Evolutionary conservation across 2,113 vertebrate genomes (phyloP), one percentile per base, ranked within the genome.

Genomic region (Xiphias gladius): DNA sequence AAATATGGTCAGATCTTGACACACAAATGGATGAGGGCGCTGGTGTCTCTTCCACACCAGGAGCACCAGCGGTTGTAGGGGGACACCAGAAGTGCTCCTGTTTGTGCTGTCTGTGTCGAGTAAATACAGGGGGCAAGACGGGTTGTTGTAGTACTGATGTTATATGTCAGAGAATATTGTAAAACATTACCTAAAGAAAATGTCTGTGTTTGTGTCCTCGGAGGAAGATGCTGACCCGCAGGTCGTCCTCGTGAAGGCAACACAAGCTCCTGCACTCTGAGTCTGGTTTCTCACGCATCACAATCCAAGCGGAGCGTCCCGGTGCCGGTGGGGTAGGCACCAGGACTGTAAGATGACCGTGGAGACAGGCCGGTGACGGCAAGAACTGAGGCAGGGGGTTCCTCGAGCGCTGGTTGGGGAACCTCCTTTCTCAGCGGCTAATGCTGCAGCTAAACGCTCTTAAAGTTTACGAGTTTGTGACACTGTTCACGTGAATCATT

Each of bases 281-380:
- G 63, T 97, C 97, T 9, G 93, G 95, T 62, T 96, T 99, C 50
- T 84, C 92, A 76, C 91, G 82, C 12, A 90, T 96, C 86, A 97
- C 97, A 0, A 90, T 99, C 78, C 97, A 99, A 84, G 96, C 96
- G 50, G 97, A 99, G 75, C 80, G 6, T n/a, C 90, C 92, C 94
- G 0, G 92, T 87, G 54, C 5, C 85, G 82, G 75, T 94, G 95
- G 39, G 70, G n/a, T 9, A 92, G 90, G 84, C 94, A 93, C 76
- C 91, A 79, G 50, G 90, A 90, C 43, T 93, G 85, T 14, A 2
- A 0, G 11, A 26, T 0, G 86, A 91, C 82, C 93, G 80, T 0
- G 22, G 95, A 20, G 10, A 17, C 28, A 1, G 26, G 11, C 20
- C 14, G 20, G 19, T 2, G 28, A 6, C 5, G 7, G 65, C 14